phyloP scores from a whole-genome alignment of 2,113 vertebrate species.

The Orycteropus afer region DNA sequence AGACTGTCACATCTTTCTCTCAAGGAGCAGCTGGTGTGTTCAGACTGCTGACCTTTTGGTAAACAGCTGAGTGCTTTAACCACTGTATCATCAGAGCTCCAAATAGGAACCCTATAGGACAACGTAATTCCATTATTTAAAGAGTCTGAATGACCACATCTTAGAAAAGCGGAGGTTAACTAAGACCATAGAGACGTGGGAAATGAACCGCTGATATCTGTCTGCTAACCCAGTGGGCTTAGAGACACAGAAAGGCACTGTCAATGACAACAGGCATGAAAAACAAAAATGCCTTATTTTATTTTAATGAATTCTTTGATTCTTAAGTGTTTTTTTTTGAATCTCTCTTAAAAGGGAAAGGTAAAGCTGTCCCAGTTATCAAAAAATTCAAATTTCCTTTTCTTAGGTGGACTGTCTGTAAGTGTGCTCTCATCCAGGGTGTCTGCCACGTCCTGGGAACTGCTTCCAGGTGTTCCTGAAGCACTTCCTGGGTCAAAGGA shows the following conservation, averaged over 20 bases:
- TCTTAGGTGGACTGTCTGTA: slow-evolving; percentile 78
- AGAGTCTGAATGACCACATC: not conserved
- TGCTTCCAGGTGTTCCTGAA: not conserved
- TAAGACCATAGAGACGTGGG: not conserved
- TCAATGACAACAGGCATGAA: not conserved
- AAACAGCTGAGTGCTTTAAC: too few relatives aligned
- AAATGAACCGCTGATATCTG: not conserved
- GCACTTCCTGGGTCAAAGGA: slow-evolving; percentile 64
- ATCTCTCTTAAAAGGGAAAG: slow-evolving; percentile 54
- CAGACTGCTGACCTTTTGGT: too few relatives aligned
- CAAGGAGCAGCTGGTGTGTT: too few relatives aligned
- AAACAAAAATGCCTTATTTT: slow-evolving; percentile 36
- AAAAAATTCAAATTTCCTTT: slow-evolving; percentile 81
- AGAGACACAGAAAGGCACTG: not conserved
- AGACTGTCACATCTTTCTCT: too few relatives aligned
- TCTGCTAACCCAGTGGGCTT: not conserved
- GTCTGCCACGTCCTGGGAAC: slow-evolving; percentile 39
- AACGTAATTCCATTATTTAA: not conserved
- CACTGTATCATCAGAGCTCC: too few relatives aligned
- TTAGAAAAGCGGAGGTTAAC: not conserved
- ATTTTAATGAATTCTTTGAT: slow-evolving; percentile 44
- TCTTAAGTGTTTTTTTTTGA: not conserved
- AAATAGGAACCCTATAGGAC: not conserved
- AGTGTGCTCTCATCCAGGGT: not conserved
- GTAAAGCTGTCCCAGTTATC: slow-evolving; percentile 80